These are phyloP conservation scores for Coboldia fuscipes DNA, from an alignment of 1,140 invertebrate species.

Conservation along the genomic window DNA sequence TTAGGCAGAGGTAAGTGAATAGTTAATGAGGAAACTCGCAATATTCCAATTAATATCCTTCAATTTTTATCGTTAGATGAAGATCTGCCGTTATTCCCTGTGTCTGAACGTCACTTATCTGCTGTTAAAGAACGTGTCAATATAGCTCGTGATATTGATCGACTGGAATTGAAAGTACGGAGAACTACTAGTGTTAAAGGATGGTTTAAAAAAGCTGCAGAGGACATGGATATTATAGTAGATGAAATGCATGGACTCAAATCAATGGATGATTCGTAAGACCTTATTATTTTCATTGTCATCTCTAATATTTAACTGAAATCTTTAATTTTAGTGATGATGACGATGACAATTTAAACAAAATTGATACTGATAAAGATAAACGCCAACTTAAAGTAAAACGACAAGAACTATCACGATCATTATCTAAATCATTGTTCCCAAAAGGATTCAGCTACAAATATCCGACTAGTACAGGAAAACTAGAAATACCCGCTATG, in stretches of 20 bases:
- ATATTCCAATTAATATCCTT: too few relatives aligned
- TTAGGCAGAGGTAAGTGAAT: constrained; percentile 1
- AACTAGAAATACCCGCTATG: constrained; percentile 4
- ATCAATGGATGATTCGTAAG: neutral
- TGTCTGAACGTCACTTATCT: constrained; percentile 42
- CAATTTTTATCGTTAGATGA: too few relatives aligned
- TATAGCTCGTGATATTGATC: constrained; percentile 59
- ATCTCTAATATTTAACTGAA: too few relatives aligned
- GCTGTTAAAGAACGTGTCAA: constrained; percentile 47
- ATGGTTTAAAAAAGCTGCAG: constrained; percentile 64
- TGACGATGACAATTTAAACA: neutral
- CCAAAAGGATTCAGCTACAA: constrained; percentile 46
- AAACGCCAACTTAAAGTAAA: constrained; percentile 24
- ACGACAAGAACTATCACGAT: constrained; percentile 28
- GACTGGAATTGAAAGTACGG: constrained; percentile 40
- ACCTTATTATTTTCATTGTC: neutral
- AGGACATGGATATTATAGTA: constrained; percentile 72
- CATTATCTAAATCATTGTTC: constrained; percentile 39
- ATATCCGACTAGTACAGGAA: constrained; percentile 12
- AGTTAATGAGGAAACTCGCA: too few relatives aligned
- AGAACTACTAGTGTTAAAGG: constrained; percentile 44
- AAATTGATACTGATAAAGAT: neutral
- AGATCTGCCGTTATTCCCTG: constrained; percentile 63
- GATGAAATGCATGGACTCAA: constrained; percentile 39
- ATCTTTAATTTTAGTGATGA: constrained; percentile 2